Evolutionary conservation across 2,113 vertebrate genomes (phyloP).

Genomic region (Microtus richardsoni): DNA sequence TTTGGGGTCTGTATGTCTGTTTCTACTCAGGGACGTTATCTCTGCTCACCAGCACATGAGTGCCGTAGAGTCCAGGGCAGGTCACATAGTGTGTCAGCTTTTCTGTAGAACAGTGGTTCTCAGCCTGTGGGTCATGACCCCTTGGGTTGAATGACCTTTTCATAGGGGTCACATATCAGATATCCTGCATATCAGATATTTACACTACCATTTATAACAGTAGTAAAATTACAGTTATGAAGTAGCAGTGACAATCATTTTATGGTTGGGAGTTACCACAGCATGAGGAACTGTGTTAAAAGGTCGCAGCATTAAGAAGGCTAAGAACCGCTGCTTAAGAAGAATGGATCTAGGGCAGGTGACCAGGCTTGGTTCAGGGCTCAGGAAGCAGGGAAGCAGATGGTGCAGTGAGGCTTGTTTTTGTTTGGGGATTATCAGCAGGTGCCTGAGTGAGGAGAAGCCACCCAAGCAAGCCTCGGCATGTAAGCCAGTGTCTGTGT

Average conservation of each 20-base stretch:
- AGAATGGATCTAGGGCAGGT: background rate
- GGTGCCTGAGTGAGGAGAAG: background rate
- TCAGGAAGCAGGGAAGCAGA: background rate
- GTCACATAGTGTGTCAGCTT: background rate
- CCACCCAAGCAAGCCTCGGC: background rate
- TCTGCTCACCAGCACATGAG: background rate
- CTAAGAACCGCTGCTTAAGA: background rate
- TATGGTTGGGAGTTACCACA: background rate
- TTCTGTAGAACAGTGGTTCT: background rate
- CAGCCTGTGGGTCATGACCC: background rate
- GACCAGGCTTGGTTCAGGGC: background rate
- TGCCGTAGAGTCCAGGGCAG: background rate
- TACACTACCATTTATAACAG: background rate
- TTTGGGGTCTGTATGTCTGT: background rate
- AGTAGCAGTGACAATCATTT: background rate
- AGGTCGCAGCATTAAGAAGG: background rate
- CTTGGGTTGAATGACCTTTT: background rate
- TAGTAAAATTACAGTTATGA: background rate
- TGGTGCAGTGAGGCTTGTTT: background rate
- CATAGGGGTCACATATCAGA: background rate
- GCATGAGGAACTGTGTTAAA: background rate
- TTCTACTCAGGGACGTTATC: background rate
- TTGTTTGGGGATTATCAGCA: background rate
- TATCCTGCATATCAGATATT: background rate
- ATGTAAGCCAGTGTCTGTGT: background rate